Conservation (phyloP, 2,113 vertebrate genomes). For the Corythaeola cristata region DNA sequence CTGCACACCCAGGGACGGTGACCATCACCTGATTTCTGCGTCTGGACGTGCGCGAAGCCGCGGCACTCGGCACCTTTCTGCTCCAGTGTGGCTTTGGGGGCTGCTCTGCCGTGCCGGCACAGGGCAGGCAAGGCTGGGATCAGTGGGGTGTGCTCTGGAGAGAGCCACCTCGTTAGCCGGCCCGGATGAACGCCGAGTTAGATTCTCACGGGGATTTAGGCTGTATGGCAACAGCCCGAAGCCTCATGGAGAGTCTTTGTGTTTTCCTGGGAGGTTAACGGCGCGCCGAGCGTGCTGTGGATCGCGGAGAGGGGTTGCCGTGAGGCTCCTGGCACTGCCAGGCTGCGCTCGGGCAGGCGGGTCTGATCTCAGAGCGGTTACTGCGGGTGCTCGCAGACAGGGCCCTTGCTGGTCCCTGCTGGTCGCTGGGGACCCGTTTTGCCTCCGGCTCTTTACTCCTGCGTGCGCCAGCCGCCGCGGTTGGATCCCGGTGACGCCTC, state of each 20-base stretch:
- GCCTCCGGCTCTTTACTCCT: accelerated
- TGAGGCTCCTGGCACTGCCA: not conserved
- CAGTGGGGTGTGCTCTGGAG: not conserved
- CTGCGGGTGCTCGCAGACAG: accelerated
- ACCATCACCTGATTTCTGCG: accelerated
- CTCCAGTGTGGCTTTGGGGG: not conserved
- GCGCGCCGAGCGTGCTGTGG: not conserved
- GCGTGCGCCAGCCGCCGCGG: accelerated
- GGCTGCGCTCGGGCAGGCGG: accelerated
- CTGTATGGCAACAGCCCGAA: not conserved
- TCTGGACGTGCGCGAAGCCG: accelerated
- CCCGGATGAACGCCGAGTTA: not conserved
- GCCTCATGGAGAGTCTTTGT: not conserved
- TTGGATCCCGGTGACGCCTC: accelerated
- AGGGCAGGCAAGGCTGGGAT: not conserved
- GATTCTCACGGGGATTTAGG: not conserved
- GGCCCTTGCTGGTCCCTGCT: not conserved
- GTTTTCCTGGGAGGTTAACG: not conserved
- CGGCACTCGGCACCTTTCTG: not conserved
- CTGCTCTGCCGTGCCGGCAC: not conserved
- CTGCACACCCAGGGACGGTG: accelerated
- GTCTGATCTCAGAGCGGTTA: not conserved
- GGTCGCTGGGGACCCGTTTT: accelerated
- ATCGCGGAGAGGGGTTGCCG: not conserved
- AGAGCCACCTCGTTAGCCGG: not conserved